A percentile compares a stretch with the other conserved stretches of the same genome.
These are phyloP conservation scores for Fundulus diaphanus DNA, from an alignment of 2,797 vertebrate genomes.

Conservation along the genomic window DNA sequence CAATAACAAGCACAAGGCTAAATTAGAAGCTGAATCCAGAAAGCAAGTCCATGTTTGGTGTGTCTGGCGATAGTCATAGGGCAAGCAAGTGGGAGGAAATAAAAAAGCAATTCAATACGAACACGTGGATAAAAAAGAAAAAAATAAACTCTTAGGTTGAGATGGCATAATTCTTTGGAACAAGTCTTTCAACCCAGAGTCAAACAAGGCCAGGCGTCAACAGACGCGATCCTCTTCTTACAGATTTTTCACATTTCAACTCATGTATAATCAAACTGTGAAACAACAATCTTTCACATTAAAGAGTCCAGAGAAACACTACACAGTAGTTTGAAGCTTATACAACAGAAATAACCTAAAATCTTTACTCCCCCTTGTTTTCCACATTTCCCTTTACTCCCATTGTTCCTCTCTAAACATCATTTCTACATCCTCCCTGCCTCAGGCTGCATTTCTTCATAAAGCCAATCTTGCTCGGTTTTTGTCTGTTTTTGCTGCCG, in stretches of 20 bases:
- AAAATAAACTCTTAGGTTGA: constrained; percentile 24
- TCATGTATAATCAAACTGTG: neutral
- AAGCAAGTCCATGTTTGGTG: constrained; percentile 67
- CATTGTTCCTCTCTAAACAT: constrained; percentile 1
- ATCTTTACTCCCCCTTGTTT: neutral
- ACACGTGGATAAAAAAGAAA: constrained; percentile 27
- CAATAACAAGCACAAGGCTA: constrained; percentile 32
- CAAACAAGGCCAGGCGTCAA: neutral
- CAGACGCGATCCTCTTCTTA: neutral
- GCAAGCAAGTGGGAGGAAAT: constrained; percentile 15
- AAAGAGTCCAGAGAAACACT: neutral
- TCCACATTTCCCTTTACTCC: constrained; percentile 1
- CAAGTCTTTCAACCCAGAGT: neutral
- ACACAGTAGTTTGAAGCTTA: neutral
- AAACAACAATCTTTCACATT: neutral
- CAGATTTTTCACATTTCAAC: constrained; percentile 19
- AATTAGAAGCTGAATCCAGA: constrained; percentile 35
- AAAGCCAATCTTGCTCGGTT: neutral
- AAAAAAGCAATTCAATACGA: constrained; percentile 46
- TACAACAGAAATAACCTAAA: neutral
- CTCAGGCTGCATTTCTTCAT: constrained; percentile 36
- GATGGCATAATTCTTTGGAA: constrained; percentile 7
- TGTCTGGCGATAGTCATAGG: constrained; percentile 42
- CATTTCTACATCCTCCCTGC: constrained; percentile 1
- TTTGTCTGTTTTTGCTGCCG: constrained; percentile 26